Conservation (phyloP, 2,113 vertebrate species). For the Neogobius melanostomus region DNA sequence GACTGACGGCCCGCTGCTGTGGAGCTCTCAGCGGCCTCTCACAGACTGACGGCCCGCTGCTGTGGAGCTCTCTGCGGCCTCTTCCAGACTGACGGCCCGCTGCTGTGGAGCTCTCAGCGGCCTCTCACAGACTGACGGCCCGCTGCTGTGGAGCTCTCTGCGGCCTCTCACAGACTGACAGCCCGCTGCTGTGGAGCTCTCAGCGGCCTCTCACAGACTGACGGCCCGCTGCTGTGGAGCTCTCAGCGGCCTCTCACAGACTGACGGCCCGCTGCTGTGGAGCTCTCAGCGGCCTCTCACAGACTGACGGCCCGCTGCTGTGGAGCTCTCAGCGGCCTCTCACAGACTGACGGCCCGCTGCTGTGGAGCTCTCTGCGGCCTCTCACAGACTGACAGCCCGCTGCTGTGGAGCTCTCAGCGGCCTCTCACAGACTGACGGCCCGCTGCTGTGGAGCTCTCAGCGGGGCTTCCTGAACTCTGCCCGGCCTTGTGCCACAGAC, state of each 20-base stretch:
- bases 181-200: neutral
- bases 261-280: neutral
- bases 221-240: too few species aligned
- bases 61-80: too few species aligned
- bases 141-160: neutral
- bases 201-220: too few species aligned
- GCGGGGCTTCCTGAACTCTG: neutral
- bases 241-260: neutral
- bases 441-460: neutral
- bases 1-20: neutral
- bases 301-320: neutral
- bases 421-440: neutral
- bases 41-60: neutral
- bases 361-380: neutral
- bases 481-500: neutral
- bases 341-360: neutral
- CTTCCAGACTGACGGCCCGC: neutral
- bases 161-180: too few species aligned
- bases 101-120: too few species aligned
- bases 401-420: neutral
- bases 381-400: neutral
- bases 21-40: too few species aligned
- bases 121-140: neutral
- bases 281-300: neutral
- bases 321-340: neutral